These are phyloP conservation scores for Sturnira hondurensis DNA, from an alignment of 2,113 vertebrate genomes.

Conservation along the genomic window DNA sequence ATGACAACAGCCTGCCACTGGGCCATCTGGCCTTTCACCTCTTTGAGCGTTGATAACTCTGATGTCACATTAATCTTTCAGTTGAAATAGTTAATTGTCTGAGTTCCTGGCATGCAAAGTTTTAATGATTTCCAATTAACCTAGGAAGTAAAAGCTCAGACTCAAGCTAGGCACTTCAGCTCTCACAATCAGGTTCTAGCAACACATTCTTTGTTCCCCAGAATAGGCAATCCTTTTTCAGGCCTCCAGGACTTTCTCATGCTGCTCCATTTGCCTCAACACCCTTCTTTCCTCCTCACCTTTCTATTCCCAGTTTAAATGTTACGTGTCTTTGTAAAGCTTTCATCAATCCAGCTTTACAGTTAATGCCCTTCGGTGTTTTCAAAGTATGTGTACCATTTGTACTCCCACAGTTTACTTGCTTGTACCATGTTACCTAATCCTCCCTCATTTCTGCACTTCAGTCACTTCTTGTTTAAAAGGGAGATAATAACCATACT, in stretches of 20 bases:
- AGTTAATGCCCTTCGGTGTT: neutral
- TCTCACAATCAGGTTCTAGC: neutral
- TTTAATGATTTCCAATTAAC: neutral
- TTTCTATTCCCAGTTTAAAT: conserved; percentile 27
- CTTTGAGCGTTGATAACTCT: neutral
- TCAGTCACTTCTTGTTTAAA: conserved; percentile 16
- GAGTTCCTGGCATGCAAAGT: neutral
- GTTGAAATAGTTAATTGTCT: neutral
- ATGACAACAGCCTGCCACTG: neutral
- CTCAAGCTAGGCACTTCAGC: neutral
- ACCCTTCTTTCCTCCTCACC: neutral
- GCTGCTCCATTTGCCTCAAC: neutral
- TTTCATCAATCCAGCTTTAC: neutral
- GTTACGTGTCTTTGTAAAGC: neutral
- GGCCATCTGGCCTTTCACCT: neutral
- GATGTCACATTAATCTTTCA: neutral
- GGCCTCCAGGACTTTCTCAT: neutral
- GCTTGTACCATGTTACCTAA: neutral
- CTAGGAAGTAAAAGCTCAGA: neutral
- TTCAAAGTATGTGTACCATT: neutral
- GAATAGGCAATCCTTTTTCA: neutral
- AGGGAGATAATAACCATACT: neutral
- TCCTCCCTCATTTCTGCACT: neutral
- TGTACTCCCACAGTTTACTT: neutral
- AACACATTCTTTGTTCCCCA: neutral